Evolutionary conservation across 2,888 invertebrate genomes (phyloP), one percentile per base, ranked within the genome.

Genomic region (Hydriomena furcata): DNA sequence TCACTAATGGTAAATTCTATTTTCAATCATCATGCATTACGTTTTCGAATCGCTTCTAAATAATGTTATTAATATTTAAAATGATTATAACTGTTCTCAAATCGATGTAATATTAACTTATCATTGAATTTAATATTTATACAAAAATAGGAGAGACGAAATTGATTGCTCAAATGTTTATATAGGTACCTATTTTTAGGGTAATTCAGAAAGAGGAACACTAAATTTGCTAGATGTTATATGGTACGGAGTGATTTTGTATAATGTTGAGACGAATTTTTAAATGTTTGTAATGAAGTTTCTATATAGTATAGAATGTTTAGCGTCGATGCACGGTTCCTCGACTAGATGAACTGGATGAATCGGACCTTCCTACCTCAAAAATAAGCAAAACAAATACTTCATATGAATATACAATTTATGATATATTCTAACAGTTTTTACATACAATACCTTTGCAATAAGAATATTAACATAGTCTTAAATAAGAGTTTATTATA

Each of bases 141-240:
- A 87, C 83, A 85, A 79, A 77, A 84, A 82, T 85, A 79, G 84
- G 81, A 82, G 85, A 84, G 84, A 84, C 82, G 88, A 83, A 88
- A 88, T 85, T 77, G 85, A 87, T 90, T 90, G 89, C 89, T 90
- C 89, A 90, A 90, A 90, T 84, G 86, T 89, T 88, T 88, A 87
- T 87, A 89, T 87, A 82, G 68, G 73, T 80, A 83, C 82, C 82
- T 85, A 88, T 89, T 79, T 88, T 86, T 89, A 88, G 82, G 81
- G 79, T 82, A 84, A 80, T 84, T 80, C 84, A 82, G 80, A 85
- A 61, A 79, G 81, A 75, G 82, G 77, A 82, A 86, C 82, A 80
- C 79, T 83, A 84, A 82, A 84, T 87, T 87, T 85, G 87, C 84
- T 85, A 88, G 82, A 82, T 82, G 85, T 82, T 82, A 60, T 74